phyloP scores from a whole-genome alignment of 2,888 invertebrate genomes.

The Nomada fucata region DNA sequence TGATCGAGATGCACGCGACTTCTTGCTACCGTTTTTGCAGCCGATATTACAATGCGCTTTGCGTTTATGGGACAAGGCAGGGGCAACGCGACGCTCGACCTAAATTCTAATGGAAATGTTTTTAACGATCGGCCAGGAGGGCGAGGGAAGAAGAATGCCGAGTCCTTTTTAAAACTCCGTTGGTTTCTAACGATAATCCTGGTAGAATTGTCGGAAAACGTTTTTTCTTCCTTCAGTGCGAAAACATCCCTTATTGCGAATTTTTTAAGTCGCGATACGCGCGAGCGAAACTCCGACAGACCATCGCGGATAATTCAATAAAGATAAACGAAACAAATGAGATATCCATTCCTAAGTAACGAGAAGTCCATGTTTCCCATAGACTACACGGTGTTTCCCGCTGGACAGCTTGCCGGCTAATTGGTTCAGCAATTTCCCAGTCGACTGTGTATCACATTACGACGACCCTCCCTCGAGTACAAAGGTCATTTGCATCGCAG shows the following conservation, averaged over 20 bases:
- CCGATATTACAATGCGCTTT: not conserved
- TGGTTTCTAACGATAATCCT: too few species aligned
- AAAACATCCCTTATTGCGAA: too few species aligned
- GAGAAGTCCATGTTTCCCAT: not conserved
- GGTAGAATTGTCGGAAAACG: too few species aligned
- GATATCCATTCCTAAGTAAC: not conserved
- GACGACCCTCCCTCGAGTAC: constrained; percentile 11
- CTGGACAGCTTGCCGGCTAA: constrained; percentile 1
- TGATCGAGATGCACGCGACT: not conserved
- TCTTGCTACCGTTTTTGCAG: not conserved
- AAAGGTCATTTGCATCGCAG: constrained; percentile 67
- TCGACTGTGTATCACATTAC: constrained; percentile 49
- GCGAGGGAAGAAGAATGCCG: not conserved
- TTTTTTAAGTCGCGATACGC: too few species aligned
- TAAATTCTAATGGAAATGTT: not conserved
- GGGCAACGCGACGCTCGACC: not conserved
- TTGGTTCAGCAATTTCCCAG: constrained; percentile 40
- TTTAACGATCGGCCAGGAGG: not conserved
- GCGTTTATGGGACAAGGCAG: not conserved
- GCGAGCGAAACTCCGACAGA: too few species aligned
- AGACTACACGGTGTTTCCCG: not conserved
- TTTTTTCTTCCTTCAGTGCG: too few species aligned
- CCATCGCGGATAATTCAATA: too few species aligned
- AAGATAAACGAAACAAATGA: too few species aligned
- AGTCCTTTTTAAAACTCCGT: too few species aligned